Conservation (phyloP, 2,797 vertebrate species). For the Enteromius trimaculatus region DNA sequence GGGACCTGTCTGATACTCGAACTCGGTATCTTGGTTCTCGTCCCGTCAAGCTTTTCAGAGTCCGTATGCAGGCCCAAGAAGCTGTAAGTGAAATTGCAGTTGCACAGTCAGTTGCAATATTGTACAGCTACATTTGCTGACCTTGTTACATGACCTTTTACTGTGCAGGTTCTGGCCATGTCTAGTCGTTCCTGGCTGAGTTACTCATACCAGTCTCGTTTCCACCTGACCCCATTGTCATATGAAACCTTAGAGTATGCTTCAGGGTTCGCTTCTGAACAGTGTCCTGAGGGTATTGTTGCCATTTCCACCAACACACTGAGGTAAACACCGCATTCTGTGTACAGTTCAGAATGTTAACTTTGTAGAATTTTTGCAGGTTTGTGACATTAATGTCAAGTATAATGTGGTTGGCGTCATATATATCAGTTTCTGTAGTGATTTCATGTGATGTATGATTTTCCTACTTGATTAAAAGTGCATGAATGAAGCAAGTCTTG, state of each 20-base stretch:
- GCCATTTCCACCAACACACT: constrained; percentile 97
- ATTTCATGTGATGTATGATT: neutral
- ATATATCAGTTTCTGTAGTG: neutral
- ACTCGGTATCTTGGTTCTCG: constrained; percentile 95
- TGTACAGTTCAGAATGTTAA: neutral
- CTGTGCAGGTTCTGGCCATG: constrained; percentile 92
- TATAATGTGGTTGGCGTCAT: neutral
- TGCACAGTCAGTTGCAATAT: neutral
- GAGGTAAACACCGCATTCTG: neutral
- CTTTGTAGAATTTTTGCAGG: neutral
- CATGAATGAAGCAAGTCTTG: neutral
- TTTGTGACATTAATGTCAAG: neutral
- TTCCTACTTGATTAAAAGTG: neutral
- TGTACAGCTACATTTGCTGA: neutral
- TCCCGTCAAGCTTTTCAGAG: constrained; percentile 96
- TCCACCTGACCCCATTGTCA: constrained; percentile 94
- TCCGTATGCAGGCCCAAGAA: constrained; percentile 97
- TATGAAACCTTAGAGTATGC: constrained; percentile 97
- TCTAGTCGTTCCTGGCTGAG: constrained; percentile 98
- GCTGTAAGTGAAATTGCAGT: constrained; percentile 81
- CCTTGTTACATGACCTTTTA: constrained; percentile 6
- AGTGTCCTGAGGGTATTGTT: constrained; percentile 97
- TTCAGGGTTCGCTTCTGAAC: constrained; percentile 96
- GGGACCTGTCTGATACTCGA: constrained; percentile 94
- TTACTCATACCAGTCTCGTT: constrained; percentile 97